Evolutionary conservation across 2,113 vertebrate genomes (phyloP).

Genomic region (Budorcas taxicolor): DNA sequence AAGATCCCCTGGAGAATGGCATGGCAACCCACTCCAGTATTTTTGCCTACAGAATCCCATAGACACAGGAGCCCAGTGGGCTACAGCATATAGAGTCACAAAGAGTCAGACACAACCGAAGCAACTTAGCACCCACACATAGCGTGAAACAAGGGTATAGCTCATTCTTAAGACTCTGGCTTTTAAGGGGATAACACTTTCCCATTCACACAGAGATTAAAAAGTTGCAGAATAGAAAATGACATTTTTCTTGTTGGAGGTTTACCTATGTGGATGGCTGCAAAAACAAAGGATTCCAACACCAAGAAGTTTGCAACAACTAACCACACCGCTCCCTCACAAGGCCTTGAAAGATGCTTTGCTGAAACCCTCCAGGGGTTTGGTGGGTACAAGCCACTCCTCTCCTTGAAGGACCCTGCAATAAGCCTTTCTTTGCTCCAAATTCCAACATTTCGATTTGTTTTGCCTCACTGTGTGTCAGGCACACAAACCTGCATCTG

Average conservation of each 20-base stretch:
- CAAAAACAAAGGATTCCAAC: background rate
- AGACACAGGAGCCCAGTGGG: background rate
- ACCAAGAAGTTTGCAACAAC: background rate
- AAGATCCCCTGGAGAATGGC: background rate
- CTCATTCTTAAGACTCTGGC: background rate
- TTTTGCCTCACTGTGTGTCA: background rate
- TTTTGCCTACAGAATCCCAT: background rate
- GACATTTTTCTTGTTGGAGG: background rate
- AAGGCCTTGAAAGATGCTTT: background rate
- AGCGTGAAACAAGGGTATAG: background rate
- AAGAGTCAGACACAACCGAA: background rate
- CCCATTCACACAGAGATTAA: background rate
- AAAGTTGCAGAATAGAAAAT: background rate
- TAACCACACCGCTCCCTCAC: background rate
- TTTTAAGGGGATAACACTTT: background rate
- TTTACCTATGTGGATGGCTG: background rate
- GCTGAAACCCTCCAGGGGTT: background rate
- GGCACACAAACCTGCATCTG: background rate
- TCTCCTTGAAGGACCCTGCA: background rate
- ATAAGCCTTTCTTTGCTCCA: background rate
- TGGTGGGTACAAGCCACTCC: background rate
- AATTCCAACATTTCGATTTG: accelerated
- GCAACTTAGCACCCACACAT: background rate
- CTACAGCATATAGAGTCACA: background rate
- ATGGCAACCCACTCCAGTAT: background rate